Percentiles rank a stretch among this genome's conserved stretches.
Conservation (phyloP, 2,797 vertebrate species). For the Taenioides sp. region DNA sequence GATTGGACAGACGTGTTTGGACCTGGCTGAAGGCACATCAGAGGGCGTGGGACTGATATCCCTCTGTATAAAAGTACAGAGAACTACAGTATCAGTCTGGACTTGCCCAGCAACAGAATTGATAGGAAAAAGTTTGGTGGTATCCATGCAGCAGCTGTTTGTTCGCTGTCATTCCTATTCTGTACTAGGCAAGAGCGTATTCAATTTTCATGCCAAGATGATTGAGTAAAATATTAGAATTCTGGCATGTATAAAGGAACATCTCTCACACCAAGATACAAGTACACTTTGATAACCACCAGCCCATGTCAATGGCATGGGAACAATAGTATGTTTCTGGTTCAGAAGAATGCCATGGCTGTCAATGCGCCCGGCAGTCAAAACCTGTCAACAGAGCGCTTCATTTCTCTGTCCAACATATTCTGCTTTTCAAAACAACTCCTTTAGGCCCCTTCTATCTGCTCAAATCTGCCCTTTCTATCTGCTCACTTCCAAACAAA, state of each 20-base stretch:
- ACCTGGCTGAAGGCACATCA: too few relatives aligned
- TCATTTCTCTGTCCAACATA: constrained; percentile 21
- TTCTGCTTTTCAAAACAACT: constrained; percentile 10
- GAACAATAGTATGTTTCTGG: constrained; percentile 31
- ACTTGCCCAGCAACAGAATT: too few relatives aligned
- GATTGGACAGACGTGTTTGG: too few relatives aligned
- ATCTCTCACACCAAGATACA: constrained; percentile 38
- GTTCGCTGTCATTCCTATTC: constrained; percentile 22
- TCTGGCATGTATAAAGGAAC: constrained; percentile 38
- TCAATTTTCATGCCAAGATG: constrained; percentile 13
- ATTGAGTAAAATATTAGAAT: constrained; percentile 44
- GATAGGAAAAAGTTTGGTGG: neutral
- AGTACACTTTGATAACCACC: constrained; percentile 44
- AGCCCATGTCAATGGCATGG: constrained; percentile 34
- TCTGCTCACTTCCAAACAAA: constrained; percentile 27
- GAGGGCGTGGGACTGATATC: too few relatives aligned
- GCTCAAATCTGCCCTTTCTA: constrained; percentile 17
- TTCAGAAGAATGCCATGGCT: constrained; percentile 30
- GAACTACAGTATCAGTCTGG: too few relatives aligned
- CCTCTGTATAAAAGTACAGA: too few relatives aligned
- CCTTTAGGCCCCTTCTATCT: constrained; percentile 25
- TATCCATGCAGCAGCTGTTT: constrained; percentile 12
- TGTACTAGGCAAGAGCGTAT: constrained; percentile 10
- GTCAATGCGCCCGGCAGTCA: constrained; percentile 36
- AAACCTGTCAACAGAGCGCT: constrained; percentile 46